Evolutionary conservation across 2,113 vertebrate genomes (phyloP), one percentile per base, ranked within the genome.

Genomic region (Notarius lentiginosus): DNA sequence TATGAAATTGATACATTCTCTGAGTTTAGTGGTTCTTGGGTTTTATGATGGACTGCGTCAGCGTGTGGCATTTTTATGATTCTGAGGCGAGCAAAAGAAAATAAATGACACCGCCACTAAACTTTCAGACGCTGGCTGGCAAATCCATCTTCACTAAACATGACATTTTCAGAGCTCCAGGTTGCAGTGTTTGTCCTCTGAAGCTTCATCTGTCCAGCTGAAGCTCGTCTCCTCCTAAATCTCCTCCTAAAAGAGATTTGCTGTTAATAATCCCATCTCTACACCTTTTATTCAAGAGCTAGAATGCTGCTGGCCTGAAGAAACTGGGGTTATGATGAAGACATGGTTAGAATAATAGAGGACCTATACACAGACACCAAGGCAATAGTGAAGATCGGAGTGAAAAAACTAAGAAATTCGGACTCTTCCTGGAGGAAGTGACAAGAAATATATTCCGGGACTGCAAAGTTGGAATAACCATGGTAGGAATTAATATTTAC

Each of bases 1-100:
- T 91, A 92, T 92, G 91, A 93, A 93, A 95, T 91, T 84, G 92
- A 93, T 92, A 91, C 85, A 66, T 87, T 83, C 82, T 76, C 49
- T 12, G 68, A 34, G 82, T 84, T 87, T 41, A 70, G 20, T 22
- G 20, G 14, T 68, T 75, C 84, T n/a, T 41, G 0, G 41, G 24
- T 47, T 63, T 81, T 72, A 66, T 14, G 85, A 73, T 73, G 65
- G 47, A 79, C 72, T 18, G 51, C 53, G 1, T 10, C 14, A 8
- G n/a, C 24, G 15, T 20, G 55, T 80, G 58, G 34, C 58, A 3
- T 63, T 82, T 66, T 49, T 51, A 41, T 41, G 53, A 75, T 27
- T 79, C 60, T 1, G 72, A 22, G 70, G 41, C 27, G 56, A 63
- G 70, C 47, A 9, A 30, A 24, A 24, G 76, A 41, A 86, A 86